Base-by-base conservation (phyloP, 2,113 vertebrate species). In the Apteryx owenii region DNA sequence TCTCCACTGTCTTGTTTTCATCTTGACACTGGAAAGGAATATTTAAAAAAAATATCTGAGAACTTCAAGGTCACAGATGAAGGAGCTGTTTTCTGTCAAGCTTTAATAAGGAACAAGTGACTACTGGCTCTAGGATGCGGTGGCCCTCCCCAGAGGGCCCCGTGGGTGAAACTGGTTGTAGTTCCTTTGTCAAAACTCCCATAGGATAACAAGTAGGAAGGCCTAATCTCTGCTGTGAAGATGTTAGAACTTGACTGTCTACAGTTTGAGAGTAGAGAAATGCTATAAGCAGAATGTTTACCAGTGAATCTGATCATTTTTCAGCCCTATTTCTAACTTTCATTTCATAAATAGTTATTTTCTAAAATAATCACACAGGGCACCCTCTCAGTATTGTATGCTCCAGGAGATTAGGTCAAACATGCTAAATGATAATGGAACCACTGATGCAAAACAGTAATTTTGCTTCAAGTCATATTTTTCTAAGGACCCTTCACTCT, bases 311-410 rank as follows among this genome's bases (percentile, higher is more conserved):
- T 38, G 16, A 7, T 92, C 56, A 46, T 16, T 83, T 68, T 54
- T 88, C 58, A 87, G 29, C 33, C 2, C 16, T 42, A 0, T 78
- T 88, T 90, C 36, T 89, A 44, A 38, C 0, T 3, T 70, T 42
- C 50, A 76, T 68, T 95, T 86, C 79, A 76, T 71, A 94, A 88
- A 81, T 19, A 56, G 31, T 3, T 86, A 25, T 68, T 95, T 96
- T 92, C 28, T 88, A 81, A 82, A 97, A 70, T 69, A 93, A 88
- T 81, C 46, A 21, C 51, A 69, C 62, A 44, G 87, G 83, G 62
- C 20, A 53, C 51, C 86, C 68, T 76, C 71, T 94, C 40, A 70
- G 23, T 50, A 18, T 83, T 76, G n/a, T 18, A 5, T 71, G 11
- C 31, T 85, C 7, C 58, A 66, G 68, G 66, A 90, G 31, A 36